Base-by-base conservation (phyloP, 2,113 vertebrate genomes). In the Oncorhynchus keta region DNA sequence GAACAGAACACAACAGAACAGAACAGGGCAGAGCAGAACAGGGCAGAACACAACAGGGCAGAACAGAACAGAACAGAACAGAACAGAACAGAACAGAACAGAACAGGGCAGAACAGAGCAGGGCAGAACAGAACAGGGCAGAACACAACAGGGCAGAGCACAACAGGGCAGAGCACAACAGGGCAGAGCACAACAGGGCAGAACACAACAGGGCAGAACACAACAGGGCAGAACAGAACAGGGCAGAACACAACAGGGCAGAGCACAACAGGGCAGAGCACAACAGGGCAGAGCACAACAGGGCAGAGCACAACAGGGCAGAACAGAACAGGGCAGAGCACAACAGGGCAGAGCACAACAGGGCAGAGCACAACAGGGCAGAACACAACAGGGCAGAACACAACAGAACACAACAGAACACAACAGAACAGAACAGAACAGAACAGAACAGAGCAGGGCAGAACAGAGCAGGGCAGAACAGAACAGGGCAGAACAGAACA, bases 301-400 rank as follows among this genome's bases (percentile, higher is more conserved):
- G 11, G 2, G n/a, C 16, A 61, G 16, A 61, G 16, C 16, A n/a
- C 7, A n/a, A 0, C 16, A 20, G 1, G 2, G 18, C 2, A 16
- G 2, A n/a, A n/a, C 5, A 18, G 1, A n/a, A 3, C 18, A 61
- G 14, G 3, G 0, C 16, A n/a, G 0, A 6, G 1, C 12, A 18
- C 4, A 18, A 1, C 2, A 57, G 5, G 16, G 1, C 11, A 18
- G 51, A 16, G 2, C 16, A 18, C 2, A 1, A 7, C 3, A n/a
- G 7, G 0, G 2, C 16, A 61, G 13, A n/a, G 18, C 4, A 5
- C 1, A n/a, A n/a, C 12, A 61, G 55, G 7, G n/a, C 4, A 3
- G 0, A 7, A 4, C 16, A 16, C 1, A 61, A 2, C 7, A 2
- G 11, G 11, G 11, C 0, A 62, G 5, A 24, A 3, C 9, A 24